phyloP scores from a whole-genome alignment of 2,113 vertebrate species.

The Lagopus leucura region DNA sequence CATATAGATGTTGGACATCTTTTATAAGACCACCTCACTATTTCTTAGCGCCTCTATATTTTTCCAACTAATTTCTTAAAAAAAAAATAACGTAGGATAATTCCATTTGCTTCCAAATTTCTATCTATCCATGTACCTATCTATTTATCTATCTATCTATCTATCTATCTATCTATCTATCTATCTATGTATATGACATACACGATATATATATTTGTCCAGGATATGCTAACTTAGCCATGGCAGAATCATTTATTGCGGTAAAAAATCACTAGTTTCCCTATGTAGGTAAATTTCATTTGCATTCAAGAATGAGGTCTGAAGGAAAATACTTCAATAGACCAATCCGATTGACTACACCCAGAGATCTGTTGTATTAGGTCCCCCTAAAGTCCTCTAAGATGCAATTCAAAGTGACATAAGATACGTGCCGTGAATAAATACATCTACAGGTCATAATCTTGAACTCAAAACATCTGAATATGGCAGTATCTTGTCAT shows the following conservation, averaged over 20 bases:
- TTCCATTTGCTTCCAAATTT: not conserved
- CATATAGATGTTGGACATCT: not conserved
- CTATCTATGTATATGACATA: not conserved
- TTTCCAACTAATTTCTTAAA: not conserved
- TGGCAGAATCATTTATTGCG: not conserved
- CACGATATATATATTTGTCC: not conserved
- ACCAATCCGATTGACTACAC: accelerated
- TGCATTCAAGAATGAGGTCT: not conserved
- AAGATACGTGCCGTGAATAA: not conserved
- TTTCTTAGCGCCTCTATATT: not conserved
- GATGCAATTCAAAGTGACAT: not conserved
- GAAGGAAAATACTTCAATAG: not conserved
- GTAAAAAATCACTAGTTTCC: not conserved
- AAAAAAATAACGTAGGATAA: not conserved
- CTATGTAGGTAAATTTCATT: not conserved
- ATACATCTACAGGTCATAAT: accelerated
- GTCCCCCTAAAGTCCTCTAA: not conserved
- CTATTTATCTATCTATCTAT: not conserved
- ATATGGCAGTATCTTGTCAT: not conserved
- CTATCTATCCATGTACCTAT: too few species aligned
- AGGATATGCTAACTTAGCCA: not conserved
- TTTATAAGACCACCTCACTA: not conserved
- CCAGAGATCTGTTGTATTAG: not conserved
- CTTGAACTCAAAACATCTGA: not conserved
- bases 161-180: too few species aligned